Base-by-base conservation (phyloP, 2,888 invertebrate genomes). In the Ecliptopera silaceata region DNA sequence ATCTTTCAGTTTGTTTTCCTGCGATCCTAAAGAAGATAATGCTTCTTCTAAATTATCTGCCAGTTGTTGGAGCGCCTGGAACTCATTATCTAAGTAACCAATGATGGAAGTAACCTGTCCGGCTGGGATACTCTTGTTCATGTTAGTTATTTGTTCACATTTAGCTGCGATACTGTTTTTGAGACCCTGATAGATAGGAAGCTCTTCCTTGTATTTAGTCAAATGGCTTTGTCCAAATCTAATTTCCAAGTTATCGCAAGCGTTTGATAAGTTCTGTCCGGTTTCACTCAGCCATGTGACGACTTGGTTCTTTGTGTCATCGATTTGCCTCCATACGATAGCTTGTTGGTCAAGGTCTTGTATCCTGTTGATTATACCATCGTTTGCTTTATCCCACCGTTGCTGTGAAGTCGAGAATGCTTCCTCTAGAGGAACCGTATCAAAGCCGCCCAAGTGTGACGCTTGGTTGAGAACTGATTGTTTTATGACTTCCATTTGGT, bases 261-360 rank as follows among this genome's bases (percentile, higher is more conserved):
- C 95, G 66, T 95, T 94, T 42, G 94, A 93, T 3, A 98, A 88
- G 31, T 94, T 94, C 67, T 95, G 94, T 55, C 96, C 96, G 17
- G 96, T 97, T 75, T 96, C 95, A 57, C 94, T 94, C 4, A 98
- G 78, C 98, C 98, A 98, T 17, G 94, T 93, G 0, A 95, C 86
- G 2, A 98, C 90, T 77, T 97, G 97, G 63, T 95, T 95, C 76
- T 96, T 97, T 0, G 95, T 94, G 57, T 96, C 96, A 68, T 97
- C 96, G 31, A 98, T 95, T 80, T 98, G 97, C 71, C 97, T 95
- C 97, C 98, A 98, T 49, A 98, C 95, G n/a, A 96, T 95, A 0
- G 95, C 92, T 82, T 98, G 97, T 0, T 97, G 96, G 84, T 98
- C 98, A 46, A 96, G 93, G 50, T 94, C 94, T 79, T 97, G 96